Evolutionary conservation across 2,113 vertebrate genomes (phyloP).

Genomic region (Tenebrosternarchus preto): DNA sequence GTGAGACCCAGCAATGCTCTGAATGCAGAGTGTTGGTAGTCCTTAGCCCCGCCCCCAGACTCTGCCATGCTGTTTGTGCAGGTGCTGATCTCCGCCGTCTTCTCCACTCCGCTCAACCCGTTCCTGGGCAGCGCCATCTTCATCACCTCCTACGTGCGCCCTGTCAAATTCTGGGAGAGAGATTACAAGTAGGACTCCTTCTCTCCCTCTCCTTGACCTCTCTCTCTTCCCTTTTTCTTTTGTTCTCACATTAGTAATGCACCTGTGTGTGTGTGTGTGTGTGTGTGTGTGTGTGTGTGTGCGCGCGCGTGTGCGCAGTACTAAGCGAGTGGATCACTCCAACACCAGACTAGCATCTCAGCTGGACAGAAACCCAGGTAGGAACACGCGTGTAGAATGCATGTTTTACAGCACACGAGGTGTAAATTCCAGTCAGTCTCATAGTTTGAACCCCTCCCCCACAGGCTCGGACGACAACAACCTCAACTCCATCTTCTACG

Average conservation of each 20-base stretch:
- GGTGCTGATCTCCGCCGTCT: conserved; percentile 82
- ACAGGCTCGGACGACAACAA: conserved; percentile 89
- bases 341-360: conserved; percentile 89
- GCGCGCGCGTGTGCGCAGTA: conserved; percentile 65
- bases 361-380: conserved; percentile 90
- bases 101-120: conserved; percentile 86
- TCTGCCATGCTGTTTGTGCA: conserved; percentile 90
- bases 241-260: too few relatives aligned
- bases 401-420: neutral
- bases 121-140: conserved; percentile 91
- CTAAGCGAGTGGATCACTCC: conserved; percentile 89
- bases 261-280: too few relatives aligned
- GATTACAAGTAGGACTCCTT: conserved; percentile 82
- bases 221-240: too few relatives aligned
- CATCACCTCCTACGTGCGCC: conserved; percentile 88
- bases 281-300: conserved; percentile 3
- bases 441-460: neutral
- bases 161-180: conserved; percentile 91
- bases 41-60: conserved; percentile 78
- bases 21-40: neutral
- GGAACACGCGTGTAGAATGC: neutral
- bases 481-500: conserved; percentile 90
- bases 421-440: too few relatives aligned
- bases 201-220: neutral
- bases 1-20: too few relatives aligned